phyloP scores from a whole-genome alignment of 2,888 invertebrate genomes.

The Patella caerulea region DNA sequence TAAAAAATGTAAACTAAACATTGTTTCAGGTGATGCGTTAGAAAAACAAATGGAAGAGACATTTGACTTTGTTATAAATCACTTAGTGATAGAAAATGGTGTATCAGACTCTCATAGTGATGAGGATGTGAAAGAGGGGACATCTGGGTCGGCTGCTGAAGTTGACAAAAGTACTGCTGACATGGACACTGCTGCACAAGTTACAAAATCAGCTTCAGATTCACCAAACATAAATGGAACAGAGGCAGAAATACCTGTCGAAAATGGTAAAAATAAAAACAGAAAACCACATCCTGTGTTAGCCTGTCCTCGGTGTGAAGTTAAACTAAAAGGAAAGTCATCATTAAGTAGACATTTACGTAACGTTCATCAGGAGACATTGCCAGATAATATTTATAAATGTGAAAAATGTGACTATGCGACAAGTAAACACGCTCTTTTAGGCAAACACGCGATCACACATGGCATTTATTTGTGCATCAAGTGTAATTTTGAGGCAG shows the following conservation, averaged over 20 bases:
- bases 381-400: slow-evolving; percentile 30
- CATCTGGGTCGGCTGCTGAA: slow-evolving; percentile 3
- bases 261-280: slow-evolving; percentile 16
- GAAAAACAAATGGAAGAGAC: slow-evolving; percentile 10
- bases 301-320: slow-evolving; percentile 38
- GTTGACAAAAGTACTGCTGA: neutral
- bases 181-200: neutral
- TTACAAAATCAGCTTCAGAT: neutral
- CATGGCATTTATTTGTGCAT: slow-evolving; percentile 66
- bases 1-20: neutral
- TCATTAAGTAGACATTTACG: slow-evolving; percentile 43
- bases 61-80: slow-evolving; percentile 12
- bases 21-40: neutral
- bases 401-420: slow-evolving; percentile 62
- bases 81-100: slow-evolving; percentile 27
- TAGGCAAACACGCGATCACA: slow-evolving; percentile 63
- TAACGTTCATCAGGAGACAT: slow-evolving; percentile 37
- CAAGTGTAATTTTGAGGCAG: slow-evolving; percentile 59
- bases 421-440: slow-evolving; percentile 62
- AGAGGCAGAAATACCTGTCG: slow-evolving; percentile 13
- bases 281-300: slow-evolving; percentile 37
- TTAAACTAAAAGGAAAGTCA: slow-evolving; percentile 37
- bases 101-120: slow-evolving; percentile 22
- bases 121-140: slow-evolving; percentile 27
- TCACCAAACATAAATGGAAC: slow-evolving; percentile 15